Percentiles rank a stretch among this genome's conserved stretches.
Conservation (phyloP, 2,888 invertebrate species). For the Caenorhabditis sp. region DNA sequence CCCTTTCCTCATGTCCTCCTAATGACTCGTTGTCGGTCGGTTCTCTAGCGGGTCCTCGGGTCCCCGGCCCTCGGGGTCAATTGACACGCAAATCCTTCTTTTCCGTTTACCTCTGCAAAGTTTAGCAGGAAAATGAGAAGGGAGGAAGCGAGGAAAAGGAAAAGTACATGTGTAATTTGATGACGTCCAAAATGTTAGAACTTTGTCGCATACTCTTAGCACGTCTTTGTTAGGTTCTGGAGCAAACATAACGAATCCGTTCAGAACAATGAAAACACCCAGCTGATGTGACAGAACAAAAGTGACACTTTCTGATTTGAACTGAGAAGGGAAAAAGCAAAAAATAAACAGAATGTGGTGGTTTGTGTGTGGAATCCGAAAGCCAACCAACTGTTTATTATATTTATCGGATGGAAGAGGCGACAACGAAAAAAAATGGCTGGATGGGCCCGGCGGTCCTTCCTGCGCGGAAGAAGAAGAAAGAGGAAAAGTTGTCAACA, state of each 20-base stretch:
- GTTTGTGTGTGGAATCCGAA: conserved; percentile 15
- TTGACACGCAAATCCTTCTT: conserved; percentile 19
- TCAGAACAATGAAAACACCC: too few species aligned
- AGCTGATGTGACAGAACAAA: too few species aligned
- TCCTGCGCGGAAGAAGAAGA: conserved; percentile 6
- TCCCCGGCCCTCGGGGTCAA: conserved; percentile 28
- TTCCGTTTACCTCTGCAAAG: conserved; percentile 11
- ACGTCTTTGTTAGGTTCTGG: too few species aligned
- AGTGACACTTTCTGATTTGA: too few species aligned
- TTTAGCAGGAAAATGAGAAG: not conserved
- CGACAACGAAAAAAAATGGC: conserved; percentile 36
- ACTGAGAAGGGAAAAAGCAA: not conserved
- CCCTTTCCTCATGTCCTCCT: conserved; percentile 10
- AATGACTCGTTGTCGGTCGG: conserved; percentile 31
- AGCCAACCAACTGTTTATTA: conserved; percentile 45
- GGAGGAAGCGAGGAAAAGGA: not conserved
- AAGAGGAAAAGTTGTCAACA: conserved; percentile 47
- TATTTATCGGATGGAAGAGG: conserved; percentile 32
- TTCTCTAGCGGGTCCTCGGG: conserved; percentile 9
- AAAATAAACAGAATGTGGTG: conserved; percentile 29
- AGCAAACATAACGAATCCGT: too few species aligned
- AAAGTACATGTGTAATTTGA: conserved; percentile 46
- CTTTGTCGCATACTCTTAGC: too few species aligned
- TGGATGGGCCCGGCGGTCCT: not conserved
- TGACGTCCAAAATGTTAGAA: conserved; percentile 10